Base-by-base conservation (phyloP, 2,888 invertebrate species). In the Gasteruption jaculator region DNA sequence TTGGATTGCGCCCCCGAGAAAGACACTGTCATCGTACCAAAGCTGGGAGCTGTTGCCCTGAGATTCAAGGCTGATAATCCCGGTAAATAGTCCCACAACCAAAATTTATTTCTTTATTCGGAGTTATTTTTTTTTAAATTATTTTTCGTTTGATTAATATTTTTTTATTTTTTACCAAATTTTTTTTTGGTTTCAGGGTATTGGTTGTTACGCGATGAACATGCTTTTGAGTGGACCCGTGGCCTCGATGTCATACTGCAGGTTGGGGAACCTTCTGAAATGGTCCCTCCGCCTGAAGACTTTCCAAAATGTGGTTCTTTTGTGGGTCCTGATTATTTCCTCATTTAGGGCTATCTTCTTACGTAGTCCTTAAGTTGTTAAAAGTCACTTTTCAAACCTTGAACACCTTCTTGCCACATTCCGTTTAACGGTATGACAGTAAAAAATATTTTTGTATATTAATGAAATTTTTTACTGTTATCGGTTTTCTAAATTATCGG, bases 301-400 rank as follows among this genome's bases (percentile, higher is more conserved):
- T 89, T 90, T 62, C 89, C 89, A 0, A 81, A 79, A 52, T 89
- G 90, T 61, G 85, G 86, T 8, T 84, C 83, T 42, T 90, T 81
- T 66, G 74, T 83, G 24, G 82, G 87, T 29, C 86, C 86, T 0
- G 83, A 86, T 54, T 86, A 85, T 67, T 85, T 85, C 63, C 74
- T 86, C 42, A 79, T 81, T 48, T 80, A 69, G 68, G 53, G 46
- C 29, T 41, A 38, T 14, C 24, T 40, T 12, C 16, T 36, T 37
- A 38, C 26, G 31, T 40, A 24, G n/a, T n/a, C n/a, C n/a, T n/a
- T n/a, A n/a, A n/a, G n/a, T n/a, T n/a, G n/a, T n/a, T n/a, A n/a
- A n/a, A n/a, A n/a, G n/a, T n/a, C n/a, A n/a, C n/a, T n/a, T n/a
- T n/a, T n/a, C n/a, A n/a, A n/a, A n/a, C n/a, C n/a, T n/a, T n/a